Evolutionary conservation across 2,797 vertebrate species (phyloP).

Genomic region (Macroramphosus scolopax): DNA sequence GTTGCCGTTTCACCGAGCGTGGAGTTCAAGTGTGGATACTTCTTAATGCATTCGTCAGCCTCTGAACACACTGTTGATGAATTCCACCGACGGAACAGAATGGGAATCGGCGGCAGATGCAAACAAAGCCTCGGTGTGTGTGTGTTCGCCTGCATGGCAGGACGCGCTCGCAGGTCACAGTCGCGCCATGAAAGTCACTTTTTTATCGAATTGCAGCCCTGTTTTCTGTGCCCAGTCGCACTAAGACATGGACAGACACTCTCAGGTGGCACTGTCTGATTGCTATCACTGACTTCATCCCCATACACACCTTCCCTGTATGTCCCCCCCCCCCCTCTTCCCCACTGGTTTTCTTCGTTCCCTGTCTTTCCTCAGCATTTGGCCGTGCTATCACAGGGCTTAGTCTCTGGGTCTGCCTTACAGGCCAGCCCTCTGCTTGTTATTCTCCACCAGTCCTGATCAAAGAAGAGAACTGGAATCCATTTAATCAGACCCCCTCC

Average conservation of each 20-base stretch:
- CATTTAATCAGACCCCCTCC: conserved; percentile 69
- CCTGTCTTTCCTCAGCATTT: conserved; percentile 50
- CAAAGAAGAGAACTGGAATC: conserved; percentile 79
- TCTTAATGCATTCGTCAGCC: conserved; percentile 35
- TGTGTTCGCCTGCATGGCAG: background rate
- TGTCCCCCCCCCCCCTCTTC: conserved; percentile 7
- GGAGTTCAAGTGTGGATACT: conserved; percentile 38
- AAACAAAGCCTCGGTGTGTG: conserved; percentile 30
- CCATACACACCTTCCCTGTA: conserved; percentile 1
- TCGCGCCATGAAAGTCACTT: conserved; percentile 35
- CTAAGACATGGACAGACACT: conserved; percentile 42
- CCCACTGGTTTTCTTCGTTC: conserved; percentile 3
- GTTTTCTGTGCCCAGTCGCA: conserved; percentile 36
- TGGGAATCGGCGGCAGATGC: conserved; percentile 11
- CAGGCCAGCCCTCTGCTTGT: conserved; percentile 71
- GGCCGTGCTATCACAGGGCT: conserved; percentile 63
- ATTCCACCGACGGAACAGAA: conserved; percentile 20
- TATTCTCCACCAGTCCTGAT: conserved; percentile 76
- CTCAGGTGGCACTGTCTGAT: conserved; percentile 61
- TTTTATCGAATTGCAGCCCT: conserved; percentile 30
- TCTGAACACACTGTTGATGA: conserved; percentile 34
- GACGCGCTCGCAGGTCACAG: conserved; percentile 9
- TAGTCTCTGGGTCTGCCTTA: conserved; percentile 62
- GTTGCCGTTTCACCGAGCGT: conserved; percentile 42
- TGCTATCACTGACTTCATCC: conserved; percentile 28